Conservation (phyloP, 1,140 invertebrate species). For the Leptinotarsa texana region DNA sequence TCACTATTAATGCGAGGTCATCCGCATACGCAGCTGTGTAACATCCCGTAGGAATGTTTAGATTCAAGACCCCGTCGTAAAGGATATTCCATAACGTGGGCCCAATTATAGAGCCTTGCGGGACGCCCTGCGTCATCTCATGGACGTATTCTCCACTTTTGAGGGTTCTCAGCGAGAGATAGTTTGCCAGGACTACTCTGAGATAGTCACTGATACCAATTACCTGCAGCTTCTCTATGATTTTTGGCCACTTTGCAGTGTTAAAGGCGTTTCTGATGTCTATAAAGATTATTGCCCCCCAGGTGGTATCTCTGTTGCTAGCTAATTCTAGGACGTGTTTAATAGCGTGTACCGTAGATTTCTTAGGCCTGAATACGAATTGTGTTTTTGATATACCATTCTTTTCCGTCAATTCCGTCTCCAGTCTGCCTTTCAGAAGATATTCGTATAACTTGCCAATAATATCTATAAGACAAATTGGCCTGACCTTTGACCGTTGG, state of each 20-base stretch:
- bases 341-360: conserved; percentile 21
- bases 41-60: conserved; percentile 37
- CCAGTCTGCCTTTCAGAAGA: conserved; percentile 1
- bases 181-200: background rate
- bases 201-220: conserved; percentile 12
- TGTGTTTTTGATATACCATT: no score
- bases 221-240: conserved; percentile 1
- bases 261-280: conserved; percentile 37
- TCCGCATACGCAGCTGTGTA: conserved; percentile 17
- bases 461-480: conserved; percentile 46
- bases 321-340: background rate
- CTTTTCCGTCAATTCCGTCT: no score
- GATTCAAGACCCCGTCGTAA: conserved; percentile 49
- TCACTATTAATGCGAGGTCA: conserved; percentile 10
- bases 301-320: background rate
- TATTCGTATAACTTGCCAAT: conserved; percentile 17
- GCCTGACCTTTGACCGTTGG: conserved; percentile 40
- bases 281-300: conserved; percentile 24
- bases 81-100: conserved; percentile 54
- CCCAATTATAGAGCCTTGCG: conserved; percentile 56
- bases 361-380: conserved; percentile 15
- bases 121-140: conserved; percentile 46
- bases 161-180: background rate
- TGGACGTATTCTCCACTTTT: background rate
- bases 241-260: conserved; percentile 24